Evolutionary conservation across 2,888 invertebrate genomes (phyloP), one percentile per base, ranked within the genome.

Genomic region (Margaritifera margaritifera): DNA sequence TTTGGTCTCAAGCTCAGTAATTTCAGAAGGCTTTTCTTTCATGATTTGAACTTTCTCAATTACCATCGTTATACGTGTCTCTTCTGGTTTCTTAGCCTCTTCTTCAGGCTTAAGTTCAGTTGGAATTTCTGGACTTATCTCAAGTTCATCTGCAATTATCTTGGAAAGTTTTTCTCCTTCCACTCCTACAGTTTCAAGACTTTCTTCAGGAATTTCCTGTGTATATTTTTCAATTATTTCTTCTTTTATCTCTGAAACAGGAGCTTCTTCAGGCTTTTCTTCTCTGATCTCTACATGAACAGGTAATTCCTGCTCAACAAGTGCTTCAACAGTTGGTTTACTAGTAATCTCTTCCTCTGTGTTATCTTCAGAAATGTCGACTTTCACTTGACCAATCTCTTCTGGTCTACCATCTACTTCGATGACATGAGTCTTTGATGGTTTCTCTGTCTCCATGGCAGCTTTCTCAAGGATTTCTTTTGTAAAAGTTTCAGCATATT

Each of bases 171-270:
- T 58, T 60, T 59, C 65, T 68, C 75, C 75, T 64, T 77, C 72
- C 25, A 75, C 64, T 67, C 71, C 62, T 11, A 75, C 66, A 54
- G 71, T 68, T 68, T 75, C 76, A 18, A 77, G 54, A 62, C 75
- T 72, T 54, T 78, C 79, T 64, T 73, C 78, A 42, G 74, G 72
- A 31, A 81, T 74, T 64, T 80, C 80, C 55, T 76, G 75, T 22
- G 77, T 69, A 62, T 70, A 72, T 59, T 79, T 72, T 59, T 72
- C 61, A 54, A 75, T 69, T 5, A 68, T 51, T 62, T 69, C 74
- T 31, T 73, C 69, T 55, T 61, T 58, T 24, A 79, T 64, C 42
- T 68, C 71, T 15, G 64, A 64, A 24, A 71, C 42, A 42, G 69
- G 62, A 59, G 57, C 63, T 64, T 75, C 71, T 20, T 58, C 65